phyloP scores from a whole-genome alignment of 2,888 invertebrate genomes.

The Thymelicus sylvestris region DNA sequence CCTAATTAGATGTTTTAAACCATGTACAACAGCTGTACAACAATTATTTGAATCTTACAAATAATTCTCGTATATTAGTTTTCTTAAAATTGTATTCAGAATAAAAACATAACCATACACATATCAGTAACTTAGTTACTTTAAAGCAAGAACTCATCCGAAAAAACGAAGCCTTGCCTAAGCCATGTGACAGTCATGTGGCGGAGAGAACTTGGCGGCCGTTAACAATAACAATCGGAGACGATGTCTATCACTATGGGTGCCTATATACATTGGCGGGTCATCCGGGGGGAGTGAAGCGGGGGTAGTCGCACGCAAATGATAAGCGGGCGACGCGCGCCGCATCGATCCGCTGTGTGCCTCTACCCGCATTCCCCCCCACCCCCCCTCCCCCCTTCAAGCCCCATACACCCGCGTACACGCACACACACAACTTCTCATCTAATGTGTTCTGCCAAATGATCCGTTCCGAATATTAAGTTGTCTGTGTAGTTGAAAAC shows the following conservation, averaged over 20 bases:
- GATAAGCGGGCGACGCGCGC: conserved; percentile 73
- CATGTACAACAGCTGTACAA: no score
- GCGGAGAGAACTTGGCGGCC: conserved; percentile 41
- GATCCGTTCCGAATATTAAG: conserved; percentile 72
- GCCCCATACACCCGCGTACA: conserved; percentile 67
- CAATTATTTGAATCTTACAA: no score
- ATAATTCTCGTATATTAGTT: not conserved
- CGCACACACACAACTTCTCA: conserved; percentile 52
- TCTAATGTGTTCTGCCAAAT: conserved; percentile 81
- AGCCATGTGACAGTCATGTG: conserved; percentile 48
- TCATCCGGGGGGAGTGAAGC: conserved; percentile 54
- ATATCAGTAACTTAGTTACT: not conserved
- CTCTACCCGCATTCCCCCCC: conserved; percentile 49
- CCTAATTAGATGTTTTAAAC: no score
- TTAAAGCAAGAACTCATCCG: not conserved
- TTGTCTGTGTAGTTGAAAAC: conserved; percentile 53
- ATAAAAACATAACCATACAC: not conserved
- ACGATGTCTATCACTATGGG: conserved; percentile 46
- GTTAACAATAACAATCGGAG: conserved; percentile 45
- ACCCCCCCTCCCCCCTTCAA: conserved; percentile 51
- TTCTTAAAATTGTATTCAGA: not conserved
- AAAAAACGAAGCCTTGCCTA: not conserved
- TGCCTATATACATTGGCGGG: conserved; percentile 43
- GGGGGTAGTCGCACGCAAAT: conserved; percentile 74
- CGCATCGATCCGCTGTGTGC: conserved; percentile 77